Evolutionary conservation across 2,113 vertebrate species (phyloP).

Genomic region (Corythornis vintsioides): DNA sequence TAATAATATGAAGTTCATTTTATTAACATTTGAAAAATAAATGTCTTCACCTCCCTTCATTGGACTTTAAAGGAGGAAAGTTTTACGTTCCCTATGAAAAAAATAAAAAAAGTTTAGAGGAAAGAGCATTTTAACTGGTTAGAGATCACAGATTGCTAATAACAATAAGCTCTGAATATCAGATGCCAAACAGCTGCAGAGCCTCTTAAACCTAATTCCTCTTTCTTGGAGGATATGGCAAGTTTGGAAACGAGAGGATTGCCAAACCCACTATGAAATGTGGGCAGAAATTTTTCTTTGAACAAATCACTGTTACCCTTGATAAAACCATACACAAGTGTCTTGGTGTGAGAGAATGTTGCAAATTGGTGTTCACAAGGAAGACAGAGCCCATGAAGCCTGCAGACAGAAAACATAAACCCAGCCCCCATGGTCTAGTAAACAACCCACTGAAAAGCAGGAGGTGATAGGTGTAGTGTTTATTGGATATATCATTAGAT

Average conservation of each 20-base stretch:
- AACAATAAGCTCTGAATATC: conserved; percentile 59
- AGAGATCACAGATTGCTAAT: conserved; percentile 57
- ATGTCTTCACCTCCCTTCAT: conserved; percentile 50
- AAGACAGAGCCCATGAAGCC: background rate
- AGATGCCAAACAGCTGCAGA: conserved; percentile 70
- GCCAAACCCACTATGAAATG: conserved; percentile 42
- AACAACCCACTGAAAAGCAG: background rate
- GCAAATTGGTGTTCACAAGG: background rate
- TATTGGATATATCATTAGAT: background rate
- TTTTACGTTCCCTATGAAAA: conserved; percentile 50
- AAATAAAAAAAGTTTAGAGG: conserved; percentile 60
- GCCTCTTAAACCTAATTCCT: conserved; percentile 55
- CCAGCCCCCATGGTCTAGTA: background rate
- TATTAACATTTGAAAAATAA: conserved; percentile 65
- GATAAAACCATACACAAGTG: conserved; percentile 21
- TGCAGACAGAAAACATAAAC: background rate
- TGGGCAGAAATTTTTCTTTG: conserved; percentile 30
- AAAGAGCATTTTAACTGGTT: conserved; percentile 41
- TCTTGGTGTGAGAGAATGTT: background rate
- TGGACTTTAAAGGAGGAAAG: conserved; percentile 49
- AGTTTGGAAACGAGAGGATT: conserved; percentile 19
- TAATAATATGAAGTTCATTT: conserved; percentile 63
- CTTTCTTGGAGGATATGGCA: conserved; percentile 22
- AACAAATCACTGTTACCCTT: conserved; percentile 31
- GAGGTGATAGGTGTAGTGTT: background rate